Percentiles rank a stretch among this genome's conserved stretches.
Evolutionary conservation across 2,113 vertebrate genomes (phyloP).

Genomic region (Macrotus californicus): DNA sequence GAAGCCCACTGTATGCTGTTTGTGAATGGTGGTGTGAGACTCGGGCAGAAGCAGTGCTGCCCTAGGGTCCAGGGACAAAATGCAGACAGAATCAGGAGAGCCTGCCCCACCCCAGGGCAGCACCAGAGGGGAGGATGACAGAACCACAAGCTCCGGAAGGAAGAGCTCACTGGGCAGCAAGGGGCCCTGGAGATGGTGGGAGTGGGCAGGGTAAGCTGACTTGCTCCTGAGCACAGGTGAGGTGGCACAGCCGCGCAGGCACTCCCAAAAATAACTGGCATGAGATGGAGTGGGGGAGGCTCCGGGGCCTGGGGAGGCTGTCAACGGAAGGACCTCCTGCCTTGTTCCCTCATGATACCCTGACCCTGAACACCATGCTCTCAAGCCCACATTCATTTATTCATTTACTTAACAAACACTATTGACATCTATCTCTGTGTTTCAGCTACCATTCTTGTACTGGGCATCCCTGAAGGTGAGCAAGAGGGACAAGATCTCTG

Average conservation of each 20-base stretch:
- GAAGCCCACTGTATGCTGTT: not conserved
- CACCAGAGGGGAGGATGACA: not conserved
- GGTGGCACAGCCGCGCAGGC: not conserved
- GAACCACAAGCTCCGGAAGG: not conserved
- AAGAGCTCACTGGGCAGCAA: not conserved
- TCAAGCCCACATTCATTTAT: not conserved
- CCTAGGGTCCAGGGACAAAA: not conserved
- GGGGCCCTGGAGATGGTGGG: not conserved
- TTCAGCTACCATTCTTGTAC: not conserved
- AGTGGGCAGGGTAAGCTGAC: accelerated
- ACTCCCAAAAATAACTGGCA: not conserved
- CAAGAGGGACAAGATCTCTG: not conserved
- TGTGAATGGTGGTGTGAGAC: not conserved
- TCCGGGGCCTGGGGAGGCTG: not conserved
- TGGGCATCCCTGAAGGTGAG: not conserved
- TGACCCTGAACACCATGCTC: not conserved
- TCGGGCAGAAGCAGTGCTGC: not conserved
- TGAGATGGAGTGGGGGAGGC: not conserved
- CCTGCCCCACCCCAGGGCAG: not conserved
- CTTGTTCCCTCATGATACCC: not conserved
- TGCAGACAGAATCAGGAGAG: not conserved
- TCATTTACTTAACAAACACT: not conserved
- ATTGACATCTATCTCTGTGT: no score
- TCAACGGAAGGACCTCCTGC: not conserved
- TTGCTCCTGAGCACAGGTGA: not conserved